A percentile compares a stretch with the other conserved stretches of the same genome.
phyloP scores from a whole-genome alignment of 2,888 invertebrate species.

The Philopedon plagiatum region DNA sequence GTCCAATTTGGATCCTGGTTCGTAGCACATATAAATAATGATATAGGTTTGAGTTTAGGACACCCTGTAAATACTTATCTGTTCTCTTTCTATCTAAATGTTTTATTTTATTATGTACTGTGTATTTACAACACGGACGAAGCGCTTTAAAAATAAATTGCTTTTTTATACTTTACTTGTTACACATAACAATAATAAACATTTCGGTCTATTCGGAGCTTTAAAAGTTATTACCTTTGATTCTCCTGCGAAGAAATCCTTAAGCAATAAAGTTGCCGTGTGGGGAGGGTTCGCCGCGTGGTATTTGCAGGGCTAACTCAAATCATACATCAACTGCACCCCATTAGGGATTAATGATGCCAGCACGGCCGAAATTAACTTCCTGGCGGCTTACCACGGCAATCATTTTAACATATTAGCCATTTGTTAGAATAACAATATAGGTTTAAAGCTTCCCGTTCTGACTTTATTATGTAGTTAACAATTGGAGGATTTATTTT shows the following conservation, averaged over 20 bases:
- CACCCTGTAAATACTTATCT: too few relatives aligned
- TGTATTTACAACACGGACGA: background rate
- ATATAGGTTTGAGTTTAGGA: too few relatives aligned
- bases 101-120: background rate
- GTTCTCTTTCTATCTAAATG: too few relatives aligned
- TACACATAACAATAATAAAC: background rate
- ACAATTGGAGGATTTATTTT: conserved; percentile 39
- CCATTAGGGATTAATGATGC: conserved; percentile 71
- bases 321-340: conserved; percentile 71
- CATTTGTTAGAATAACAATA: conserved; percentile 70
- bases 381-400: conserved; percentile 70
- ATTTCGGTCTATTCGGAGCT: conserved; percentile 2
- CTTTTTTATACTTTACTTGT: background rate
- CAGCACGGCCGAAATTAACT: conserved; percentile 70
- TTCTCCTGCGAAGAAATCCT: conserved; percentile 44
- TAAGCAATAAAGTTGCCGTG: conserved; percentile 50
- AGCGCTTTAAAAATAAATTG: background rate
- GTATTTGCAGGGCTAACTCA: conserved; percentile 58
- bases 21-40: too few relatives aligned
- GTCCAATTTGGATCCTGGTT: too few relatives aligned
- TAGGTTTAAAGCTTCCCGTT: conserved; percentile 42
- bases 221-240: conserved; percentile 51
- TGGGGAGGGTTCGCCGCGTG: conserved; percentile 50
- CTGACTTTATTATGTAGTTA: conserved; percentile 41
- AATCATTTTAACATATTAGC: conserved; percentile 71